phyloP scores from a whole-genome alignment of 2,113 vertebrate species.

The Eptesicus fuscus region DNA sequence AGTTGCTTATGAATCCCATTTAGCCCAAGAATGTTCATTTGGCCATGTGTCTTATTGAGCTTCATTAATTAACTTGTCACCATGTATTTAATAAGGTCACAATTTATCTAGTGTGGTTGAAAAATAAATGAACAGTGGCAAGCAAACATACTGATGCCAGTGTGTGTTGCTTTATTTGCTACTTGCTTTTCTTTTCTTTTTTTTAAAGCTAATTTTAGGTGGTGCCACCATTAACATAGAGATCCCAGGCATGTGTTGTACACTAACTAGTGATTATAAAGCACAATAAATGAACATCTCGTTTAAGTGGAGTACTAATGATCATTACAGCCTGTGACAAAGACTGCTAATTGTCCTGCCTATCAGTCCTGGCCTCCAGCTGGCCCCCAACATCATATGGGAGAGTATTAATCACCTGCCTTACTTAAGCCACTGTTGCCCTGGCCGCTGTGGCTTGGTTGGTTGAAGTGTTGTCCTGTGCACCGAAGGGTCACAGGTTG shows the following conservation, averaged over 20 bases:
- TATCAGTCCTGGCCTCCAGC: background rate
- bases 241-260: background rate
- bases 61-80: conserved; percentile 57
- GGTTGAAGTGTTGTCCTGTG: background rate
- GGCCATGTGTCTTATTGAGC: background rate
- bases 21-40: conserved; percentile 59
- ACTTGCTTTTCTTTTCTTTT: background rate
- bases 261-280: background rate
- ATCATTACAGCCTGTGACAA: background rate
- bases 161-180: background rate
- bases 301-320: conserved; percentile 1
- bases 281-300: background rate
- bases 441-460: background rate
- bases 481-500: background rate
- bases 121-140: conserved; percentile 30
- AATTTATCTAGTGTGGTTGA: conserved; percentile 44
- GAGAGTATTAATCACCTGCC: background rate
- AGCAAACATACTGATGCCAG: background rate
- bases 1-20: conserved; percentile 37
- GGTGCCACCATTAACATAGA: background rate
- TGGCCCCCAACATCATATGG: background rate
- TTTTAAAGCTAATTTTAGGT: background rate
- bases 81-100: conserved; percentile 53
- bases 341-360: background rate
- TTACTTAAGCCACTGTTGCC: background rate